Conservation (phyloP, 1,140 invertebrate species). For the Globodera rostochiensis region DNA sequence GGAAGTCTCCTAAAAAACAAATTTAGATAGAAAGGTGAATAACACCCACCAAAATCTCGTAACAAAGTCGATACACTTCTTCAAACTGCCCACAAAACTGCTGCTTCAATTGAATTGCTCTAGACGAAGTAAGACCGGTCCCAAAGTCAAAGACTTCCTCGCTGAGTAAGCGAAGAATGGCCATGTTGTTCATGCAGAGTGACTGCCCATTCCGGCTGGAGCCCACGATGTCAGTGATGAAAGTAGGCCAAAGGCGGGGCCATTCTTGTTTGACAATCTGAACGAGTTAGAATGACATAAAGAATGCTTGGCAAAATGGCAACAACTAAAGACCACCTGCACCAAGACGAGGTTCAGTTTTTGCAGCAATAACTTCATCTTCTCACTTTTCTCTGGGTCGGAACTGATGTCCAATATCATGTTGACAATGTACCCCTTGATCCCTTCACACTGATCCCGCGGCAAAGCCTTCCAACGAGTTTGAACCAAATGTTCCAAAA, state of each 20-base stretch:
- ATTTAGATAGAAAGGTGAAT: slow-evolving; percentile 3
- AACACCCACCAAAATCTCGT: slow-evolving; percentile 81
- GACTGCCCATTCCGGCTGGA: slow-evolving; percentile 98
- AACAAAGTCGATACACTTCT: slow-evolving; percentile 94
- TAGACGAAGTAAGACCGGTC: slow-evolving; percentile 90
- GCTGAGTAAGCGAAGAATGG: slow-evolving; percentile 89
- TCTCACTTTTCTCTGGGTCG: slow-evolving; percentile 82
- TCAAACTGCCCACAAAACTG: slow-evolving; percentile 99
- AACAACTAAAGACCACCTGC: slow-evolving; percentile 70
- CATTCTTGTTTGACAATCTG: slow-evolving; percentile 98
- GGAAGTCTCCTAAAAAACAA: slow-evolving; percentile 78
- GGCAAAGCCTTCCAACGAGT: slow-evolving; percentile 98
- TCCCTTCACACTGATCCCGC: slow-evolving; percentile 94
- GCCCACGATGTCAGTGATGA: slow-evolving; percentile 97
- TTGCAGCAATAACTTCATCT: slow-evolving; percentile 90
- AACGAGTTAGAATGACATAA: not conserved
- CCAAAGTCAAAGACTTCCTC: slow-evolving; percentile 99
- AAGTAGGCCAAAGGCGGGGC: slow-evolving; percentile 99
- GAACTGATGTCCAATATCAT: slow-evolving; percentile 96
- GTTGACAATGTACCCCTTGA: slow-evolving; percentile 81
- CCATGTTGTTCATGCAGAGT: slow-evolving; percentile 99
- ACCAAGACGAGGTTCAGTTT: slow-evolving; percentile 99
- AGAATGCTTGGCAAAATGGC: not conserved
- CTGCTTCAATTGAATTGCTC: slow-evolving; percentile 98
- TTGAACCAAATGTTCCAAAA: slow-evolving; percentile 97